phyloP scores from a whole-genome alignment of 92 coral and sea anemone species.

The Zoanthus solanderi region DNA sequence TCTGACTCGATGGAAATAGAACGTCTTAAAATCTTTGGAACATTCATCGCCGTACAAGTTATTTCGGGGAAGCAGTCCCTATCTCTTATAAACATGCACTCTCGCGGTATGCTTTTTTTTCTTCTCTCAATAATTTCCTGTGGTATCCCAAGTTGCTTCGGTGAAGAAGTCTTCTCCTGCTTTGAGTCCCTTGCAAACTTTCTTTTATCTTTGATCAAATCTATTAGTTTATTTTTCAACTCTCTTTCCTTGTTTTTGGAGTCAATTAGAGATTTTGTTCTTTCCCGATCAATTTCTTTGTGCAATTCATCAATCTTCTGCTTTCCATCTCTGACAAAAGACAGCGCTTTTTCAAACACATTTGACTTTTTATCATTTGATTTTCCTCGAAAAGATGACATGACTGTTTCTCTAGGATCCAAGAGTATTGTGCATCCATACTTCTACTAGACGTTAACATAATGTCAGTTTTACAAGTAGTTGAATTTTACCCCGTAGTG shows the following conservation, averaged over 20 bases:
- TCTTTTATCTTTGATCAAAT: constrained; percentile 60
- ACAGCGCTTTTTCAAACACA: constrained; percentile 69
- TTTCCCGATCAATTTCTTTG: constrained; percentile 72
- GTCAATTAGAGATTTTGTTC: constrained; percentile 62
- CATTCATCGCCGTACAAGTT: constrained; percentile 72
- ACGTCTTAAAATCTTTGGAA: constrained; percentile 75
- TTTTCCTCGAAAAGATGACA: too few species aligned
- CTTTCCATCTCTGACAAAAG: constrained; percentile 71
- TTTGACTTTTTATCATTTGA: constrained; percentile 23
- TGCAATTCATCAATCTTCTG: constrained; percentile 55
- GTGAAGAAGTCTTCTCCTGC: neutral
- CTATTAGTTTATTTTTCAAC: constrained; percentile 66
- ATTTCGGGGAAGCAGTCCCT: constrained; percentile 58
- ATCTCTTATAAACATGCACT: constrained; percentile 37
- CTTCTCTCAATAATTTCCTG: neutral
- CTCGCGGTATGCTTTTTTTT: constrained; percentile 51
- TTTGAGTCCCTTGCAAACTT: constrained; percentile 65
- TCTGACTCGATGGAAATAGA: constrained; percentile 66
- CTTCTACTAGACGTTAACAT: too few species aligned
- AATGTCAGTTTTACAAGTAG: too few species aligned
- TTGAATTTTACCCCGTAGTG: too few species aligned
- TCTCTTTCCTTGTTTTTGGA: constrained; percentile 69
- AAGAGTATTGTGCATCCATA: too few species aligned
- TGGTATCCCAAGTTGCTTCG: neutral
- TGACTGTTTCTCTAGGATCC: too few species aligned